phyloP scores from a whole-genome alignment of 1,140 invertebrate genomes.

The Homalodisca vitripennis region DNA sequence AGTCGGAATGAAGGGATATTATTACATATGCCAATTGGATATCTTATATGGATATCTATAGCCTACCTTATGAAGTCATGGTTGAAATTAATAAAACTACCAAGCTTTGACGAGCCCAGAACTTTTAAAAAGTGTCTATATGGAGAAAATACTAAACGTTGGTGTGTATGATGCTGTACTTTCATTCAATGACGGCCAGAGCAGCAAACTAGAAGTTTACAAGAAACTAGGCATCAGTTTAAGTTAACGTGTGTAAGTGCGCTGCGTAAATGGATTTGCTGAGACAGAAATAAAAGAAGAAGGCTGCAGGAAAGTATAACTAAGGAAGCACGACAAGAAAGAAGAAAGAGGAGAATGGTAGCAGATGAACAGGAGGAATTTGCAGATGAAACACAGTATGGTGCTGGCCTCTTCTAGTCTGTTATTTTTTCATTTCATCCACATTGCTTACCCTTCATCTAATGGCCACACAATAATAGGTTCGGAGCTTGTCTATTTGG shows the following conservation, averaged over 20 bases:
- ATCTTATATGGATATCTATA: no score
- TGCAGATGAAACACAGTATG: not conserved
- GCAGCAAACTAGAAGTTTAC: not conserved
- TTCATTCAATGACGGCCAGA: constrained; percentile 19
- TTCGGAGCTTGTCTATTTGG: constrained; percentile 35
- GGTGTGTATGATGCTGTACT: constrained; percentile 30
- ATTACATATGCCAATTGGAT: no score
- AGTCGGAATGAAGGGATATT: no score
- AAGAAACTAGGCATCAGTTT: not conserved
- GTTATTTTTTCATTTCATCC: constrained; percentile 37
- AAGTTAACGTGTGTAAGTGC: not conserved
- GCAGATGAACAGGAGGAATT: not conserved
- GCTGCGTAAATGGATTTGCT: not conserved
- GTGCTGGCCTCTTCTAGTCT: no score
- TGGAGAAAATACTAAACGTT: constrained; percentile 36
- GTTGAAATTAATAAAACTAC: not conserved
- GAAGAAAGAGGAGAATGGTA: not conserved
- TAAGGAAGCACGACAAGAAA: not conserved
- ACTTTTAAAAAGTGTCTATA: constrained; percentile 31
- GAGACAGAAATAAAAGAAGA: not conserved
- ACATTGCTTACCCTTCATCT: constrained; percentile 25
- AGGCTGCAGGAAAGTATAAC: not conserved
- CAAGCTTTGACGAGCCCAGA: not conserved
- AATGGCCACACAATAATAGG: constrained; percentile 40
- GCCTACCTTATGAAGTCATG: constrained; percentile 19